Conservation (phyloP, 2,888 invertebrate genomes). For the Bimastos eiseni region DNA sequence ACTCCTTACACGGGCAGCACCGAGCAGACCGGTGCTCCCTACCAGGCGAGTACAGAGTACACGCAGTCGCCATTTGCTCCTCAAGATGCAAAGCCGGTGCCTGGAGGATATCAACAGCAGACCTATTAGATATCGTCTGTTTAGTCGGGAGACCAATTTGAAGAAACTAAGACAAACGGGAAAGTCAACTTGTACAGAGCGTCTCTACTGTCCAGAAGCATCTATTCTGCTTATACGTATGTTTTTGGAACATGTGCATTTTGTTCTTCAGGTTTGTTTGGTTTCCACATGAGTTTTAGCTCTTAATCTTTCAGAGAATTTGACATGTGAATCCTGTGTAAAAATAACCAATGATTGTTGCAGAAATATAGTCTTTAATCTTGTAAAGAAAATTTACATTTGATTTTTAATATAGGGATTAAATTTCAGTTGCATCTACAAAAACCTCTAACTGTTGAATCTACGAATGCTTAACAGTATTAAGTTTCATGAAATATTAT, state of each 20-base stretch:
- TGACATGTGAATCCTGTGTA: background rate
- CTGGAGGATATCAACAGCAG: conserved; percentile 15
- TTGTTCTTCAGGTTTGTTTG: background rate
- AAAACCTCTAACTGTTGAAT: background rate
- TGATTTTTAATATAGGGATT: background rate
- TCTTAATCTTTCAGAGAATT: background rate
- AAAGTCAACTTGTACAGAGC: background rate
- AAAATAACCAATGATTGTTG: background rate
- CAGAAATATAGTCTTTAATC: background rate
- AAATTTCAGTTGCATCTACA: background rate
- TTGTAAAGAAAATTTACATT: background rate
- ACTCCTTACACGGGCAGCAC: background rate
- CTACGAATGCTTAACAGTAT: background rate
- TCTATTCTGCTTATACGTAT: background rate
- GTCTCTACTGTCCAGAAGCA: background rate
- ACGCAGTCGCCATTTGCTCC: background rate
- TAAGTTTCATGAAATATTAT: no score
- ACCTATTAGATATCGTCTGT: background rate
- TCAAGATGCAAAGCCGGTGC: conserved; percentile 14
- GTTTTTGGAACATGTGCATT: conserved; percentile 9
- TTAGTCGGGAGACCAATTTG: background rate
- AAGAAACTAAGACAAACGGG: background rate
- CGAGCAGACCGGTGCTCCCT: background rate
- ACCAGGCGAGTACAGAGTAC: background rate
- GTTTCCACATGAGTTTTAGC: background rate